A percentile compares a stretch with the other conserved stretches of the same genome.
phyloP scores from a whole-genome alignment of 2,797 vertebrate genomes.

The Hephaestus fuliginosus region DNA sequence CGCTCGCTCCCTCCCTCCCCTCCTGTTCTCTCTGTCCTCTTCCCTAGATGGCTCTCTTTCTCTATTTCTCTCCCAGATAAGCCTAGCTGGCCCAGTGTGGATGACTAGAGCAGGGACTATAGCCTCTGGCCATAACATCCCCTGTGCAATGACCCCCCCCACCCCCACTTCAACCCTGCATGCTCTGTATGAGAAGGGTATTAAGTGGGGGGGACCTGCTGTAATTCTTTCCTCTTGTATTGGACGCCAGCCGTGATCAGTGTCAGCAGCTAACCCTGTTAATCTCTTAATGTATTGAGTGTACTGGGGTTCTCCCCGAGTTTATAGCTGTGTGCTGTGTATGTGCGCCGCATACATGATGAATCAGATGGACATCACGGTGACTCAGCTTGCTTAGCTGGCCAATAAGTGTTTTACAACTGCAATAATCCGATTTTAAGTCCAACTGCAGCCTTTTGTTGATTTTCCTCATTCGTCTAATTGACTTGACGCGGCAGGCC shows the following conservation, averaged over 20 bases:
- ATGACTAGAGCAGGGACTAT: conserved; percentile 48
- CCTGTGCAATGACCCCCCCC: conserved; percentile 45
- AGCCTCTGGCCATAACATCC: conserved; percentile 49
- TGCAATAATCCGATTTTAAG: conserved; percentile 32
- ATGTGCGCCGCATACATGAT: conserved; percentile 44
- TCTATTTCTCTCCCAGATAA: conserved; percentile 69
- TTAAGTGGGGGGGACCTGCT: conserved; percentile 62
- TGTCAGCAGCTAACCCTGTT: conserved; percentile 78
- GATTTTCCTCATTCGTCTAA: not conserved
- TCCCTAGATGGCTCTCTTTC: conserved; percentile 81
- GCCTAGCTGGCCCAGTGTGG: conserved; percentile 39
- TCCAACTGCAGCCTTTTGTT: not conserved
- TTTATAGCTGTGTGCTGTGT: conserved; percentile 43
- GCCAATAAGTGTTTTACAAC: conserved; percentile 28
- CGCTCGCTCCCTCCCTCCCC: conserved; percentile 21
- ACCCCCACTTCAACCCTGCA: conserved; percentile 21
- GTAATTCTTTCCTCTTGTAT: conserved; percentile 53
- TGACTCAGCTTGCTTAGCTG: conserved; percentile 49
- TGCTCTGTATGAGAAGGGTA: conserved; percentile 50
- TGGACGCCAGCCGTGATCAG: conserved; percentile 76
- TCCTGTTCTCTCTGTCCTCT: conserved; percentile 69
- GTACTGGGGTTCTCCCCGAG: conserved; percentile 48
- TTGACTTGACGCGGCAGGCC: not conserved
- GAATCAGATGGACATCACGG: conserved; percentile 33
- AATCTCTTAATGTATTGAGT: conserved; percentile 85